phyloP scores from a whole-genome alignment of 2,797 vertebrate species.

The Emydoidea blandingii region DNA sequence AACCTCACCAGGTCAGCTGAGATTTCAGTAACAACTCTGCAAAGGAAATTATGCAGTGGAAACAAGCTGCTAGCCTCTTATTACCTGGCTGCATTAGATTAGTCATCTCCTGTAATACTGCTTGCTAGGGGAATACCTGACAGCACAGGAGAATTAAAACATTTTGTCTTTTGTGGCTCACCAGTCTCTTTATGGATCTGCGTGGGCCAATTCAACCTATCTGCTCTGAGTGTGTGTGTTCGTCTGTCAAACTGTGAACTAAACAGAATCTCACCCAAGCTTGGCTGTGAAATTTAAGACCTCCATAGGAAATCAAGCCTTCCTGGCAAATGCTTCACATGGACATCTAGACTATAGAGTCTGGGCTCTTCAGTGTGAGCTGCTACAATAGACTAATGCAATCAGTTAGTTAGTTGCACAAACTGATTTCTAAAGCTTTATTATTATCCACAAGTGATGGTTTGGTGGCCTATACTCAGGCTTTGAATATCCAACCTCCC shows the following conservation, averaged over 20 bases:
- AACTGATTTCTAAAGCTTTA: background rate
- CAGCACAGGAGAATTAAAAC: background rate
- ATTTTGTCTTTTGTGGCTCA: background rate
- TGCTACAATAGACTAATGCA: background rate
- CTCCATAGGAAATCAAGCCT: background rate
- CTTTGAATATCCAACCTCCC: background rate
- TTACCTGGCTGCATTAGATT: background rate
- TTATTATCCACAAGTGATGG: background rate
- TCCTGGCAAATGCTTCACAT: too few relatives aligned
- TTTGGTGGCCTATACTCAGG: background rate
- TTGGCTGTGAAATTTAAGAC: background rate
- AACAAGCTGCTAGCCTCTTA: background rate
- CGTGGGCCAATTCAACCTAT: accelerated
- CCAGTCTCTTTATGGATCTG: background rate
- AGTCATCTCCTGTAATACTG: background rate
- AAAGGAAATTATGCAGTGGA: background rate
- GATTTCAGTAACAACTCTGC: background rate
- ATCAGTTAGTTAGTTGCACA: background rate
- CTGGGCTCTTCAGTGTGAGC: too few relatives aligned
- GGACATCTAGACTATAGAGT: background rate
- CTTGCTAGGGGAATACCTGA: background rate
- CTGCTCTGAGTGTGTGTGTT: background rate
- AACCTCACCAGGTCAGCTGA: background rate
- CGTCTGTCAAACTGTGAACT: background rate
- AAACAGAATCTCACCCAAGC: background rate